Conservation (phyloP, 2,113 vertebrate genomes). For the Illadopsis cleaveri region DNA sequence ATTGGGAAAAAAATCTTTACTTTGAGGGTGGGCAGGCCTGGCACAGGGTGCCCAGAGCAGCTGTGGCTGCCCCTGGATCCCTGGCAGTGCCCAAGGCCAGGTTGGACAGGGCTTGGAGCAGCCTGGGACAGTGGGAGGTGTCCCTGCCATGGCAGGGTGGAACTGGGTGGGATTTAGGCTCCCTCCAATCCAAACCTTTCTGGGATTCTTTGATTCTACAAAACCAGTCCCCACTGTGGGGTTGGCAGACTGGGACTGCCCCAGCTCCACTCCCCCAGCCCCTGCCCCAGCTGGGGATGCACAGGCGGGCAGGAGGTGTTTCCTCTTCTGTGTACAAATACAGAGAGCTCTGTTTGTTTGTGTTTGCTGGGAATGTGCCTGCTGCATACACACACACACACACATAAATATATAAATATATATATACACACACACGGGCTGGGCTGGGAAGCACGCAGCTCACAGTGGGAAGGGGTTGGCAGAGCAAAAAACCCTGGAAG, state of each 20-base stretch:
- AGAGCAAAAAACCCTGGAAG: not conserved
- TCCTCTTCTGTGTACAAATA: not conserved
- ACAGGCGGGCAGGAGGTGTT: fast-evolving
- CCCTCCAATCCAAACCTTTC: not conserved
- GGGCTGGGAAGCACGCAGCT: not conserved
- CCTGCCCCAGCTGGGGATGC: not conserved
- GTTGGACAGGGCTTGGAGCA: not conserved
- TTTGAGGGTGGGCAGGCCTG: not conserved
- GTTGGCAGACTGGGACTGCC: not conserved
- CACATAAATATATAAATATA: not conserved
- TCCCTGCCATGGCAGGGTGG: not conserved
- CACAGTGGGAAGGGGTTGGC: not conserved
- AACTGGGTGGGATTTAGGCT: fast-evolving
- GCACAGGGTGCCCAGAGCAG: not conserved
- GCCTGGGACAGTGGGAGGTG: fast-evolving
- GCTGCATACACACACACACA: not conserved
- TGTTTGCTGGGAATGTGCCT: not conserved
- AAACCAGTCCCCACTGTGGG: fast-evolving
- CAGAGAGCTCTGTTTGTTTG: not conserved
- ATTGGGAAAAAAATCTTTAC: not conserved
- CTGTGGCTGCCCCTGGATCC: not conserved
- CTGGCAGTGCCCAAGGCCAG: not conserved
- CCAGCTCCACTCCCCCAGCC: not conserved
- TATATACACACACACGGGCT: not conserved
- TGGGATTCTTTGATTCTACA: not conserved